Evolutionary conservation across 2,888 invertebrate species (phyloP), one percentile per base, ranked within the genome.

Genomic region (Agrochola macilenta): DNA sequence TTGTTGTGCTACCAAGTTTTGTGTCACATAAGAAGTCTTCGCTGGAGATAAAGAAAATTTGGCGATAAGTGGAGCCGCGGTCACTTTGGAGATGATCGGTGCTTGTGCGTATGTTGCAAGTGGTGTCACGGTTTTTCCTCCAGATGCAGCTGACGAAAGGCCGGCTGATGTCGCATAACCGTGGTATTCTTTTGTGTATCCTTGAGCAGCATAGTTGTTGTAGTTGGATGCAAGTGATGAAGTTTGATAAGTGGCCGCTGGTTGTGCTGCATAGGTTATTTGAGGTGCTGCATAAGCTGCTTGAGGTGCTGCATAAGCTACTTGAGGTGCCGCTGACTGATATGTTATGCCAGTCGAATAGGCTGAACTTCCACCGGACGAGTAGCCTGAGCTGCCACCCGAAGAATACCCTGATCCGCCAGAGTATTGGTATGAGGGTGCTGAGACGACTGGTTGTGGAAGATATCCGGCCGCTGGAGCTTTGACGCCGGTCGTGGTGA

Each of bases 111-210:
- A 97, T 11, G 96, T 95, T 39, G 94, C 94, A 77, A 90, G 90
- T 0, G 97, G 96, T 43, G 92, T 94, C n/a, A 96, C 93, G 39
- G 95, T 95, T 88, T 92, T 93, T 46, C 89, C 89, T 11, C 92
- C 88, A 2, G 94, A 89, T 5, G 92, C 90, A 52, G 89, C 93
- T 43, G 93, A 91, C 7, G 97, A 97, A 1, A 97, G 94, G 11
- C 96, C 97, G 8, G 97, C 96, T 23, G 97, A 95, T 52, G 97
- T 97, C 12, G 97, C 94, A 79, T 97, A 97, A 83, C 97, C 97
- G 78, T 97, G 97, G 30, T 94, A 94, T 84, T 97, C 97, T 90
- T 87, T 96, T 8, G 91, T 85, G 58, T 86, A 91, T 75, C 87
- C 85, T 74, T 92, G 87, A 71, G 92, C 85, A 69, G 82, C 82